phyloP scores from a whole-genome alignment of 2,888 invertebrate genomes.

The Microctonus brassicae region DNA sequence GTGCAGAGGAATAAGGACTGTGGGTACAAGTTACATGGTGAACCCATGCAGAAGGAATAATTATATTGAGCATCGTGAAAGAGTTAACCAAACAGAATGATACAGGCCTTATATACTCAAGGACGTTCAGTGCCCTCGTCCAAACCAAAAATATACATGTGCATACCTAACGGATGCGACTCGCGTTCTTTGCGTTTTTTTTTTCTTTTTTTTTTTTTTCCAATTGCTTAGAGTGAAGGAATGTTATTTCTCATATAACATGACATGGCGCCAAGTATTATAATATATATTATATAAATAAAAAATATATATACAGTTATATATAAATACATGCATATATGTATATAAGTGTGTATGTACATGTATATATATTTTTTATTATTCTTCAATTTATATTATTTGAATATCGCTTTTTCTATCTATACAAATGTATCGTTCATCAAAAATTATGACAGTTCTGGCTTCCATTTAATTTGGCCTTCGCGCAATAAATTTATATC shows the following conservation, averaged over 20 bases:
- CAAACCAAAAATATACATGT: slow-evolving; percentile 39
- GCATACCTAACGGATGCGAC: slow-evolving; percentile 44
- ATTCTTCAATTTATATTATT: not conserved
- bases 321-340: not conserved
- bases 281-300: too few relatives aligned
- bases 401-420: slow-evolving; percentile 28
- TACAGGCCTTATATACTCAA: slow-evolving; percentile 49
- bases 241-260: not conserved
- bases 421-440: not conserved
- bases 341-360: not conserved
- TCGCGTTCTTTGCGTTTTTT: not conserved
- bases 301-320: too few relatives aligned
- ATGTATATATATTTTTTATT: not conserved
- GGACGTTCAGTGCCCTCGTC: slow-evolving; percentile 60
- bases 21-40: too few relatives aligned
- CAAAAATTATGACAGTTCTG: slow-evolving; percentile 19
- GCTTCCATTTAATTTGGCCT: not conserved
- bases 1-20: too few relatives aligned
- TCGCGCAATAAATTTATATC: slow-evolving; percentile 6
- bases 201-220: not conserved
- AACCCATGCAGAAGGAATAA: not conserved
- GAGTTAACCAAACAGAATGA: slow-evolving; percentile 3
- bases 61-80: not conserved
- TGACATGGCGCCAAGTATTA: not conserved
- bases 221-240: not conserved